Percentiles rank a stretch among this genome's conserved stretches.
These are phyloP conservation scores for Microplitis deprimator DNA, from an alignment of 2,888 invertebrate genomes.

Conservation along the genomic window DNA sequence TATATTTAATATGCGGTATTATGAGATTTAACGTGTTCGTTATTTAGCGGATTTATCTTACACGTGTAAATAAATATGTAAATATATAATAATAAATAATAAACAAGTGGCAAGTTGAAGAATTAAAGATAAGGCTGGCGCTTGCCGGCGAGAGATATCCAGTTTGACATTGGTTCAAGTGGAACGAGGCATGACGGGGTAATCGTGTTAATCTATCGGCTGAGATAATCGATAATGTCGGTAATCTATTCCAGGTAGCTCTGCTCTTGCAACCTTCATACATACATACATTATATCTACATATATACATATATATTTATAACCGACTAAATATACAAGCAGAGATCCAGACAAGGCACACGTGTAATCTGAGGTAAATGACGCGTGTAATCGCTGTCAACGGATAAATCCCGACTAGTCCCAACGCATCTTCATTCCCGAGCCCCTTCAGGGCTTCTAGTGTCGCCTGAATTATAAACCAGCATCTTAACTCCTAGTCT, in stretches of 20 bases:
- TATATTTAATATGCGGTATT: background rate
- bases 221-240: slow-evolving; percentile 70
- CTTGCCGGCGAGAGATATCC: slow-evolving; percentile 54
- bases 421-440: slow-evolving; percentile 61
- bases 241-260: slow-evolving; percentile 66
- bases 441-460: slow-evolving; percentile 8
- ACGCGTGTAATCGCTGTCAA: slow-evolving; percentile 70
- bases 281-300: slow-evolving; percentile 31
- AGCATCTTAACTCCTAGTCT: background rate
- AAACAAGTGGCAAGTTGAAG: slow-evolving; percentile 36
- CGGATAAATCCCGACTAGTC: slow-evolving; percentile 54
- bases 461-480: slow-evolving; percentile 1
- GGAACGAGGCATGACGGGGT: slow-evolving; percentile 59
- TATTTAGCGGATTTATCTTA: background rate
- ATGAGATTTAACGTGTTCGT: background rate
- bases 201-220: slow-evolving; percentile 70
- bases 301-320: slow-evolving; percentile 31
- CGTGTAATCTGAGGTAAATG: slow-evolving; percentile 62
- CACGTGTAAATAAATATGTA: slow-evolving; percentile 12
- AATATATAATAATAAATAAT: slow-evolving; percentile 21
- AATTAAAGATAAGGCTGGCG: slow-evolving; percentile 13
- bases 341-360: slow-evolving; percentile 31
- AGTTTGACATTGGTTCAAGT: slow-evolving; percentile 69
- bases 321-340: background rate
- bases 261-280: slow-evolving; percentile 45